Evolutionary conservation across 2,113 vertebrate genomes (phyloP).

Genomic region (Arothron firmamentum): DNA sequence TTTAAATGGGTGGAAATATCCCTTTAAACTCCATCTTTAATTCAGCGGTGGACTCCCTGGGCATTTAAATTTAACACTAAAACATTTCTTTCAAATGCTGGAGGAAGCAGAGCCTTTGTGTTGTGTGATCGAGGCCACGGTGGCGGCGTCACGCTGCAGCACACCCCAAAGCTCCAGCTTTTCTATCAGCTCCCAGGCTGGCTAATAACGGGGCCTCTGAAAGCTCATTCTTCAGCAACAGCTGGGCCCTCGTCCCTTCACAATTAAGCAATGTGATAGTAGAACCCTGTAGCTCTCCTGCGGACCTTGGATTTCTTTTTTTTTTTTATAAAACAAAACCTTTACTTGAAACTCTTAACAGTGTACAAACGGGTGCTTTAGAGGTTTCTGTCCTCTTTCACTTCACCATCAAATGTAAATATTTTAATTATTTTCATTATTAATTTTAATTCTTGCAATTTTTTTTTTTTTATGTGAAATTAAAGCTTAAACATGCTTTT

Average conservation of each 20-base stretch:
- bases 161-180: conserved; percentile 42
- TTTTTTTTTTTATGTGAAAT: too few species aligned
- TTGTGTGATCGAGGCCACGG: conserved; percentile 36
- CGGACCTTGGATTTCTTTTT: conserved; percentile 16
- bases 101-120: conserved; percentile 44
- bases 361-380: too few species aligned
- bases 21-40: conserved; percentile 56
- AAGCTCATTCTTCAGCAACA: conserved; percentile 60
- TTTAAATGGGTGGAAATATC: conserved; percentile 53
- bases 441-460: too few species aligned
- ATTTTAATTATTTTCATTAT: too few species aligned
- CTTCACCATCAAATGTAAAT: too few species aligned
- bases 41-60: conserved; percentile 53
- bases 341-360: conserved; percentile 8
- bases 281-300: conserved; percentile 20
- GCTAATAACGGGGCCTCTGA: conserved; percentile 50
- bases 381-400: not conserved
- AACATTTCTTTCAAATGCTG: conserved; percentile 42
- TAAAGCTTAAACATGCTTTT: too few species aligned
- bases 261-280: conserved; percentile 40
- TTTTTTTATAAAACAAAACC: conserved; percentile 6
- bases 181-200: conserved; percentile 47
- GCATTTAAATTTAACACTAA: conserved; percentile 41
- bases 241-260: conserved; percentile 52
- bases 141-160: conserved; percentile 47